Conservation (phyloP, 2,888 invertebrate species). For the Nomada fabriciana region DNA sequence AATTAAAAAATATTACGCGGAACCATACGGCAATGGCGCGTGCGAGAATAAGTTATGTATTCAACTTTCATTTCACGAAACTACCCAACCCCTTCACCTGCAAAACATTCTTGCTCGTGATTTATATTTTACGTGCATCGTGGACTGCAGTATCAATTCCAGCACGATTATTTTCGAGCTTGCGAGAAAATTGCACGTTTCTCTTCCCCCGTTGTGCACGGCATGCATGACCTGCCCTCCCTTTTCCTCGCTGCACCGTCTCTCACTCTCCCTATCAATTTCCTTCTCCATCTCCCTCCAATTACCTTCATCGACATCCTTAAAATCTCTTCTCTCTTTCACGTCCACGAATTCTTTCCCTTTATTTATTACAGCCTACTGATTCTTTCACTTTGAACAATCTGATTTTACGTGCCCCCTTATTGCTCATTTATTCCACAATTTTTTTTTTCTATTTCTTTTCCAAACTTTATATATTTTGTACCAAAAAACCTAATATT, state of each 20-base stretch:
- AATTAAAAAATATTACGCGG: not conserved
- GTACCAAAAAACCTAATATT: not conserved
- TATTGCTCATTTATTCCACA: not conserved
- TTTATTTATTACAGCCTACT: not conserved
- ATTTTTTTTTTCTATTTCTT: not conserved
- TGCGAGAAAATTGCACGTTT: constrained; percentile 81
- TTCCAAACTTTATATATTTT: not conserved
- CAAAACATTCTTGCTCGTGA: constrained; percentile 25
- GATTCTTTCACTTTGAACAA: not conserved
- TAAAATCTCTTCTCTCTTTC: constrained; percentile 1
- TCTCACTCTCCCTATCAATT: constrained; percentile 18
- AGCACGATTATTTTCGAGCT: constrained; percentile 77
- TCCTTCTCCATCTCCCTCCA: constrained; percentile 5
- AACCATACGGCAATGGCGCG: not conserved
- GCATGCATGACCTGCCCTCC: constrained; percentile 3
- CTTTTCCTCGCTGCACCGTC: not conserved
- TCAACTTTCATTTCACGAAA: constrained; percentile 16
- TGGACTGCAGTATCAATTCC: constrained; percentile 75
- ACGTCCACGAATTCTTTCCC: not conserved
- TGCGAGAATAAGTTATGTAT: constrained; percentile 17
- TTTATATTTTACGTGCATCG: constrained; percentile 39
- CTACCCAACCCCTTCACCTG: not conserved
- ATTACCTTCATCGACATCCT: not conserved
- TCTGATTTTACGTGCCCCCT: not conserved
- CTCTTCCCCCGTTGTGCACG: constrained; percentile 50